Evolutionary conservation across 2,888 invertebrate genomes (phyloP).

Genomic region (Nudaria mundana): DNA sequence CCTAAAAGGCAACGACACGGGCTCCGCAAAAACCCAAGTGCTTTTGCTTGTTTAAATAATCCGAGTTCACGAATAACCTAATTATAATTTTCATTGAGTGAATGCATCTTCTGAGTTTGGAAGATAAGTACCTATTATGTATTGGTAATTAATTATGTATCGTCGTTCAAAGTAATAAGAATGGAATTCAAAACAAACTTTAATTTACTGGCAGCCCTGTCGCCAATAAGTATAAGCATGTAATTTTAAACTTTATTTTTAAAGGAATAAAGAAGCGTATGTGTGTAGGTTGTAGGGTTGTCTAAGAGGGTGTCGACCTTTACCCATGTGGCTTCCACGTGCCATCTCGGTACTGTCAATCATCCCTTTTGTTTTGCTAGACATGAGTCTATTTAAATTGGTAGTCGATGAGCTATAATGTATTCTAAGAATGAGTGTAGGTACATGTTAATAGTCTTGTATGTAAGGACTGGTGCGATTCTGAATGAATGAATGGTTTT

Average conservation of each 20-base stretch:
- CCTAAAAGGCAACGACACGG: too few relatives aligned
- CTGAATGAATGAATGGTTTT: slow-evolving; percentile 4
- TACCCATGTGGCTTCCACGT: slow-evolving; percentile 48
- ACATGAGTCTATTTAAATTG: slow-evolving; percentile 28
- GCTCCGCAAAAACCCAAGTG: too few relatives aligned
- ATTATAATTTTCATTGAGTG: slow-evolving; percentile 46
- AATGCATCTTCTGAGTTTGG: slow-evolving; percentile 29
- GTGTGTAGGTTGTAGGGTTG: slow-evolving; percentile 21
- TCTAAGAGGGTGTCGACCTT: slow-evolving; percentile 51
- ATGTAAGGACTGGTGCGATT: not conserved
- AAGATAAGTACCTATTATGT: not conserved
- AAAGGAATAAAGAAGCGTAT: not conserved
- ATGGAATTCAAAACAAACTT: not conserved
- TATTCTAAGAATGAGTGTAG: slow-evolving; percentile 13
- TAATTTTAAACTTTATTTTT: slow-evolving; percentile 2
- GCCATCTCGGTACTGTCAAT: slow-evolving; percentile 40
- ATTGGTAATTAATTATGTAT: too few relatives aligned
- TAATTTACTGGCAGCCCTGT: slow-evolving; percentile 1
- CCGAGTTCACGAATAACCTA: slow-evolving; percentile 29
- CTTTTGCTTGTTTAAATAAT: too few relatives aligned
- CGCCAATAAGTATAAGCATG: not conserved
- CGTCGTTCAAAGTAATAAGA: too few relatives aligned
- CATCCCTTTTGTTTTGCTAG: slow-evolving; percentile 27
- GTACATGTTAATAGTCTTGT: slow-evolving; percentile 17
- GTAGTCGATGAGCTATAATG: slow-evolving; percentile 18